These are phyloP conservation scores for Epicampocera succincta DNA, from an alignment of 2,888 invertebrate genomes.

Conservation along the genomic window DNA sequence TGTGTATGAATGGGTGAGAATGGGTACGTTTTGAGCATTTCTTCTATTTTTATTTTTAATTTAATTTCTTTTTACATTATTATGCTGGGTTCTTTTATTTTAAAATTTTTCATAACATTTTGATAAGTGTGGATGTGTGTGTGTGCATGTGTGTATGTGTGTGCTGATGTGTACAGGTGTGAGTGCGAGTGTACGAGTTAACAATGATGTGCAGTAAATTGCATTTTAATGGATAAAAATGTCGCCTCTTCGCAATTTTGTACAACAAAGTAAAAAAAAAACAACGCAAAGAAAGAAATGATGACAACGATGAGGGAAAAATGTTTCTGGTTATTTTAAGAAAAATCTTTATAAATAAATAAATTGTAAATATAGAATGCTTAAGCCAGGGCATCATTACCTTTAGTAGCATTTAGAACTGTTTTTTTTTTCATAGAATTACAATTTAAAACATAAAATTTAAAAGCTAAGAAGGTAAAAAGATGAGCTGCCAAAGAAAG, in stretches of 20 bases:
- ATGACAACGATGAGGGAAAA: constrained; percentile 6
- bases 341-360: too few relatives aligned
- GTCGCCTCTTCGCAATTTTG: constrained; percentile 26
- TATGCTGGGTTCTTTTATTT: constrained; percentile 28
- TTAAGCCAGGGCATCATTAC: too few relatives aligned
- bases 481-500: too few relatives aligned
- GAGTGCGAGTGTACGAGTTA: constrained; percentile 6
- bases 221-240: constrained; percentile 66
- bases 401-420: too few relatives aligned
- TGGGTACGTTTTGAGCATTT: constrained; percentile 37
- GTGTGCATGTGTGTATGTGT: neutral
- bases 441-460: too few relatives aligned
- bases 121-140: neutral
- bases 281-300: constrained; percentile 25
- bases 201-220: constrained; percentile 60
- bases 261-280: neutral
- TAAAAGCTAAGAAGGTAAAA: too few relatives aligned
- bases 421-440: too few relatives aligned
- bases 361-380: too few relatives aligned
- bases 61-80: constrained; percentile 26
- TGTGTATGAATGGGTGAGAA: neutral
- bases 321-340: too few relatives aligned
- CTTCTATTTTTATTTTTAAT: constrained; percentile 16
- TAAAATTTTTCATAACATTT: constrained; percentile 36
- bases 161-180: neutral